These are phyloP conservation scores for Stylophora pistillata DNA, from an alignment of 64 coral and sea anemone species.

Conservation along the genomic window DNA sequence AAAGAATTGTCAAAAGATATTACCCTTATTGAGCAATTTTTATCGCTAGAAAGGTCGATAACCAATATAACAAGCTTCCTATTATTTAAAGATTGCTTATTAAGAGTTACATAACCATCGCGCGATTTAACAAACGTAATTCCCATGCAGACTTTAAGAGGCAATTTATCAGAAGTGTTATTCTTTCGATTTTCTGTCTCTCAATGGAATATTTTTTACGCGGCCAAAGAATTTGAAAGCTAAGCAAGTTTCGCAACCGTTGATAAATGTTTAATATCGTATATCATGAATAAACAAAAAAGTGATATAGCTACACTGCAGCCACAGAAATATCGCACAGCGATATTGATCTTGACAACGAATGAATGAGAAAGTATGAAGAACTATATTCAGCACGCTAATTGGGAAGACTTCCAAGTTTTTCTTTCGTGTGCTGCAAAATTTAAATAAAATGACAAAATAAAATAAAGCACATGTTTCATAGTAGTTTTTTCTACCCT, in stretches of 20 bases:
- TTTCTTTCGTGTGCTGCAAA: not conserved
- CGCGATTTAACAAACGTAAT: too few relatives aligned
- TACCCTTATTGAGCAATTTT: too few relatives aligned
- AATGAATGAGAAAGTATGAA: not conserved
- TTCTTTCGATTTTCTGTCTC: not conserved
- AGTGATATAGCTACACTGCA: not conserved
- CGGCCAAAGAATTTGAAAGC: too few relatives aligned
- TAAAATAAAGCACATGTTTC: not conserved
- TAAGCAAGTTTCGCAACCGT: not conserved
- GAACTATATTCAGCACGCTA: not conserved
- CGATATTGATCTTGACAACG: conserved; percentile 11
- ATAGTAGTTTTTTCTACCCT: not conserved
- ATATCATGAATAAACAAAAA: conserved; percentile 8
- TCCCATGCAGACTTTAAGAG: not conserved
- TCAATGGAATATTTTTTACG: not conserved
- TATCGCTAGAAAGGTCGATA: too few relatives aligned
- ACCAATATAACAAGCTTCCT: too few relatives aligned
- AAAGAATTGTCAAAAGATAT: too few relatives aligned
- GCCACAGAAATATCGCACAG: not conserved
- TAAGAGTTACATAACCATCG: too few relatives aligned
- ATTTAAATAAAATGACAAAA: not conserved
- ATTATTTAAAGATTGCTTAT: too few relatives aligned
- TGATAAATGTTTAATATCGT: not conserved
- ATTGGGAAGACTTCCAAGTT: not conserved
- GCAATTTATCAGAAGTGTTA: not conserved